Conservation (phyloP, 2,113 vertebrate genomes). For the Cichladusa arquata region DNA sequence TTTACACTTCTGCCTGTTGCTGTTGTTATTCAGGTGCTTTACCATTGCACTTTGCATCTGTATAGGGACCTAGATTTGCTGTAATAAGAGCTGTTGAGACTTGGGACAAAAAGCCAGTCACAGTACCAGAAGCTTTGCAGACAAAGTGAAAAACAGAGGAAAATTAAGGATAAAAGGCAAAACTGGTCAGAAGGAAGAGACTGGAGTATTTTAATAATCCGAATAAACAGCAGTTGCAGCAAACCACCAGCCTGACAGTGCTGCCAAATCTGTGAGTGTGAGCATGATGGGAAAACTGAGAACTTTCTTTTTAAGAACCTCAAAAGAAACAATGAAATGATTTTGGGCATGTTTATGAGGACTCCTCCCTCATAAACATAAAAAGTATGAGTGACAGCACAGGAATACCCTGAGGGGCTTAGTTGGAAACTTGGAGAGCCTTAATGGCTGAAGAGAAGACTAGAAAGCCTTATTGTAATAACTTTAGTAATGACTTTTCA, state of each 20-base stretch:
- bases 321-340: not conserved
- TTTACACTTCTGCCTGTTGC: not conserved
- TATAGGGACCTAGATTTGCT: not conserved
- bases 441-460: not conserved
- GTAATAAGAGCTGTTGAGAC: not conserved
- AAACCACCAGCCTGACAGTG: not conserved
- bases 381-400: not conserved
- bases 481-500: not conserved
- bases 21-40: not conserved
- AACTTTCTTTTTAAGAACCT: not conserved
- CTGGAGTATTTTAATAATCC: not conserved
- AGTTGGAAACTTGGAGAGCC: not conserved
- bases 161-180: not conserved
- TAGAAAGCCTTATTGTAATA: not conserved
- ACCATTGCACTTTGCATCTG: not conserved
- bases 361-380: not conserved
- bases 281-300: not conserved
- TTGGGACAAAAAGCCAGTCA: rapidly evolving
- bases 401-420: not conserved
- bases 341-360: not conserved
- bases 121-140: not conserved
- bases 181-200: not conserved
- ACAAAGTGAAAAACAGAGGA: not conserved
- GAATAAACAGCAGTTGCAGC: not conserved
- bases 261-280: not conserved